A percentile compares a stretch with the other conserved stretches of the same genome.
These are phyloP conservation scores for Elmis aenea DNA, from an alignment of 2,888 invertebrate species.

Conservation along the genomic window DNA sequence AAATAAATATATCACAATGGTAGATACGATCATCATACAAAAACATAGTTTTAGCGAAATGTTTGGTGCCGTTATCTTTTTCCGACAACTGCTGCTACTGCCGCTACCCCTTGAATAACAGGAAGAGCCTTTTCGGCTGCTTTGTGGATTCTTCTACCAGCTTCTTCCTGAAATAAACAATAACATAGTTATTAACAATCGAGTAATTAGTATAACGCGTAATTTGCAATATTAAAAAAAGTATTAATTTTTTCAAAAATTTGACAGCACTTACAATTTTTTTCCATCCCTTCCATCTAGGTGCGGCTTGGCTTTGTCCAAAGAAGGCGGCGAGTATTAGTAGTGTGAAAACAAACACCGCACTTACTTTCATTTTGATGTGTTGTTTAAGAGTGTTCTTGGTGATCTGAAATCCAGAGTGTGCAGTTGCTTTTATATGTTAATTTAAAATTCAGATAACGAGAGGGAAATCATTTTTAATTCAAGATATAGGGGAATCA, in stretches of 20 bases:
- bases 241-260: too few relatives aligned
- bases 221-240: too few relatives aligned
- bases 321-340: slow-evolving; percentile 21
- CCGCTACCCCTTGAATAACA: slow-evolving; percentile 18
- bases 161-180: slow-evolving; percentile 17
- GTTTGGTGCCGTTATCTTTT: slow-evolving; percentile 8
- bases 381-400: not conserved
- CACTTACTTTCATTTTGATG: slow-evolving; percentile 22
- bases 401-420: too few relatives aligned
- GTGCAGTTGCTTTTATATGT: too few relatives aligned
- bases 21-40: too few relatives aligned
- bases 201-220: too few relatives aligned
- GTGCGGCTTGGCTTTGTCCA: slow-evolving; percentile 23
- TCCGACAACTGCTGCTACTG: slow-evolving; percentile 9
- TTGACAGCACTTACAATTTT: slow-evolving; percentile 30
- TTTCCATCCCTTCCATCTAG: slow-evolving; percentile 29
- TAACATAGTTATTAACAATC: slow-evolving; percentile 2
- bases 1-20: too few relatives aligned
- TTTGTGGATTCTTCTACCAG: slow-evolving; percentile 21
- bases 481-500: too few relatives aligned
- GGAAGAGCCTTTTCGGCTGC: slow-evolving; percentile 24
- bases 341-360: slow-evolving; percentile 20
- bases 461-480: too few relatives aligned
- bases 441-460: too few relatives aligned
- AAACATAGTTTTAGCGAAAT: too few relatives aligned